A percentile compares a stretch with the other conserved stretches of the same genome.
Conservation (phyloP, 2,888 invertebrate species). For the Acleris holmiana region DNA sequence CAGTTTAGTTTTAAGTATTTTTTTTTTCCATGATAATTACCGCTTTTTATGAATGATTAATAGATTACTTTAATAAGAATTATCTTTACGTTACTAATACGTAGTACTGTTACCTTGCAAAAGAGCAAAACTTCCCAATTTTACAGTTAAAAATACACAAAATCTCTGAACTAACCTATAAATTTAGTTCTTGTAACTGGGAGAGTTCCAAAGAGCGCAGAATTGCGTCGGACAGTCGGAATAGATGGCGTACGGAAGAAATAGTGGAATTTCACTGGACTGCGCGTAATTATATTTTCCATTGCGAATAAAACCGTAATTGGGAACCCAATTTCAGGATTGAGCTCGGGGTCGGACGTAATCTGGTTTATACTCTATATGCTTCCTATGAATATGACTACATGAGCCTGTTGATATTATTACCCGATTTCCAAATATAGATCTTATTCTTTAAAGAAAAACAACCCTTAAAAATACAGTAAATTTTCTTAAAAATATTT, state of each 20-base stretch:
- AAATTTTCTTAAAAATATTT: too few relatives aligned
- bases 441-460: too few relatives aligned
- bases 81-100: too few relatives aligned
- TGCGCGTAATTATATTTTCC: conserved; percentile 3
- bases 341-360: neutral
- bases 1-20: too few relatives aligned
- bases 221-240: conserved; percentile 30
- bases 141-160: conserved; percentile 2
- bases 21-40: too few relatives aligned
- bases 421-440: too few relatives aligned
- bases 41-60: too few relatives aligned
- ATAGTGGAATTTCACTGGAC: conserved; percentile 1
- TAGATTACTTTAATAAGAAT: too few relatives aligned
- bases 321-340: neutral
- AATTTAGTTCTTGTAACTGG: conserved; percentile 29
- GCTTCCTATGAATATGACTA: too few relatives aligned
- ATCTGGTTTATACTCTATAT: neutral
- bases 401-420: neutral
- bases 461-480: too few relatives aligned
- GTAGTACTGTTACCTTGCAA: too few relatives aligned
- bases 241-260: conserved; percentile 22
- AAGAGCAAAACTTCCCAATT: too few relatives aligned
- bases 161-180: conserved; percentile 20
- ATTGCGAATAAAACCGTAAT: neutral
- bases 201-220: conserved; percentile 25